Conservation (phyloP, 2,113 vertebrate species). For the Orientallactaga bullata region DNA sequence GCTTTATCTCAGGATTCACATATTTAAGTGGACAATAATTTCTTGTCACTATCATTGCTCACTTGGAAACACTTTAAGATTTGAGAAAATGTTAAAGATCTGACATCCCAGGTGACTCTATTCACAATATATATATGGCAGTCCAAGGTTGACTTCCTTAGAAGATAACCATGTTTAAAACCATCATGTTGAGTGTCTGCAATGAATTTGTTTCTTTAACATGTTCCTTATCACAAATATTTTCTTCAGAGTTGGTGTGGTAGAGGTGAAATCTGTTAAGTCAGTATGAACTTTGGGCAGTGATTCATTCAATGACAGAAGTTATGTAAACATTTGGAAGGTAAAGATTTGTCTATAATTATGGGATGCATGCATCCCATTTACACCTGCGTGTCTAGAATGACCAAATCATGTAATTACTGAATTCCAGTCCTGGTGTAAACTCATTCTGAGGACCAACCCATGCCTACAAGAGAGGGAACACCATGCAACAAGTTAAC, state of each 20-base stretch:
- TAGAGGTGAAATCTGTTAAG: slow-evolving; percentile 25
- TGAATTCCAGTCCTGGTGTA: background rate
- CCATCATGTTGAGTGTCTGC: background rate
- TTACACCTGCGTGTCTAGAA: slow-evolving; percentile 17
- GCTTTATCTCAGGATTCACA: background rate
- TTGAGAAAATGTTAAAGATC: background rate
- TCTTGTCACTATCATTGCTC: background rate
- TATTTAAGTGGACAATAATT: background rate
- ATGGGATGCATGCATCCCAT: background rate
- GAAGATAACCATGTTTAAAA: background rate
- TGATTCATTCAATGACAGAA: slow-evolving; percentile 28
- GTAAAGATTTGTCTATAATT: slow-evolving; percentile 57
- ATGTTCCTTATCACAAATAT: background rate
- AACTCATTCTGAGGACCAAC: background rate
- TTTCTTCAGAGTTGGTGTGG: background rate
- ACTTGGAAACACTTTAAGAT: background rate
- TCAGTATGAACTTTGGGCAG: slow-evolving; percentile 23
- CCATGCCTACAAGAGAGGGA: background rate
- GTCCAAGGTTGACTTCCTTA: background rate
- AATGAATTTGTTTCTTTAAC: slow-evolving; percentile 9
- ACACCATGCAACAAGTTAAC: slow-evolving; percentile 73
- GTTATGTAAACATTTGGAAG: slow-evolving; percentile 5
- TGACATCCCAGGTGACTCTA: slow-evolving; percentile 10
- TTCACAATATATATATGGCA: background rate
- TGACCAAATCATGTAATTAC: slow-evolving; percentile 4